Evolutionary conservation across 2,113 vertebrate species (phyloP), one percentile per base, ranked within the genome.

Genomic region (Ariopsis seemanni): DNA sequence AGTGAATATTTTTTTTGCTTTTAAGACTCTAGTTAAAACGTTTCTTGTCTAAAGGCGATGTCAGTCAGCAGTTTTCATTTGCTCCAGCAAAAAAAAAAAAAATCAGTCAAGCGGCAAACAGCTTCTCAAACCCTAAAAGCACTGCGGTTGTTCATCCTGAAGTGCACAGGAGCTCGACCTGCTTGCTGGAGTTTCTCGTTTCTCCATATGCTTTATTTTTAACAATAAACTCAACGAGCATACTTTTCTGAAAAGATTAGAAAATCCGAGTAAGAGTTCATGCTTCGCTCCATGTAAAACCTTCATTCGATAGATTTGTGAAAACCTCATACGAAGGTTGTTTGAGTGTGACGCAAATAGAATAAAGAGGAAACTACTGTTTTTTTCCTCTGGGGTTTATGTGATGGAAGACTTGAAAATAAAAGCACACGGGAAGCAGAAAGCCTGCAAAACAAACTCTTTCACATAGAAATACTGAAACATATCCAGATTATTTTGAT

Each of bases 31-130:
- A 30, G 42, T 82, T 42, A 30, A n/a, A 14, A 62, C 62, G 5
- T 15, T 82, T 86, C 27, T 58, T 86, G 52, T 80, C n/a, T 53
- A 69, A 80, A 86, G 52, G 52, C 27, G 4, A 48, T 30, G 20
- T 15, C 62, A 69, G 62, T 58, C 65, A 86, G 78, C 20, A 2
- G 20, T n/a, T 86, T 86, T 71, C 52, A 81, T 69, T 81, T n/a
- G 63, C 52, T 81, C 63, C 30, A 81, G 63, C 27, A 3, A n/a
- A 50, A 42, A 42, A 42, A 34, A 34, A 34, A 42, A 42, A 42
- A 86, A 65, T 20, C 75, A 75, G 48, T 50, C 34, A 22, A 71
- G 52, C 62, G 22, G 52, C 63, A 71, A 71, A 79, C 53, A 2
- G 84, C n/a, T 75, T 78, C 22, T 85, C 42, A 15, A 52, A 65